Base-by-base conservation (phyloP, 2,888 invertebrate species). In the Atrina japonica region DNA sequence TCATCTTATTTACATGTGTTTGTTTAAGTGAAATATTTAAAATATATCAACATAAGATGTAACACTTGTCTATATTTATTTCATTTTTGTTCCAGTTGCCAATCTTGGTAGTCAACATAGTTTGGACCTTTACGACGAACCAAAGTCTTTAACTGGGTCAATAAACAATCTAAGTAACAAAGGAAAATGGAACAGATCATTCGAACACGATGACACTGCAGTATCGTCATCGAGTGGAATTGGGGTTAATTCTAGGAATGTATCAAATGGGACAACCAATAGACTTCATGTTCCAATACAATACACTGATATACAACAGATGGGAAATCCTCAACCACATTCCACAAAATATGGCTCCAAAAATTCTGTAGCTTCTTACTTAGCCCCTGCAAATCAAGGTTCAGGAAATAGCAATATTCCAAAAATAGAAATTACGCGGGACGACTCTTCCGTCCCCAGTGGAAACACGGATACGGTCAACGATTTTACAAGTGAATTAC, bases 71-170 rank as follows among this genome's bases (percentile, higher is more conserved):
- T n/a, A n/a, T n/a, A n/a, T n/a, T n/a, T n/a, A n/a, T n/a, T n/a
- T n/a, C n/a, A n/a, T n/a, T n/a, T n/a, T n/a, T n/a, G n/a, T n/a
- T n/a, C n/a, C n/a, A n/a, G 45, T 35, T 7, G 52, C 41, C 2
- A 40, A 21, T 11, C 43, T 43, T 25, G 21, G 29, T 11, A 60
- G 60, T 27, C n/a, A 21, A 16, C 23, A 25, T 27, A 66, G 49
- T 56, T 30, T 56, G 18, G 41, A 66, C 23, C 60, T 67, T 16
- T 67, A 67, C 25, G 60, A 60, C 9, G 58, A 59, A n/a, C 53
- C 60, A 23, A 41, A 52, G 18, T 56, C 56, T 11, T 16, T 16
- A 11, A n/a, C 18, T 21, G 29, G 56, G 6, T 40, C 35, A 11
- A 56, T 56, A 16, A 21, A 11, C 11, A 52, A 52, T 52, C 23